phyloP scores from a whole-genome alignment of 2,797 vertebrate species.

The Danio choprae region DNA sequence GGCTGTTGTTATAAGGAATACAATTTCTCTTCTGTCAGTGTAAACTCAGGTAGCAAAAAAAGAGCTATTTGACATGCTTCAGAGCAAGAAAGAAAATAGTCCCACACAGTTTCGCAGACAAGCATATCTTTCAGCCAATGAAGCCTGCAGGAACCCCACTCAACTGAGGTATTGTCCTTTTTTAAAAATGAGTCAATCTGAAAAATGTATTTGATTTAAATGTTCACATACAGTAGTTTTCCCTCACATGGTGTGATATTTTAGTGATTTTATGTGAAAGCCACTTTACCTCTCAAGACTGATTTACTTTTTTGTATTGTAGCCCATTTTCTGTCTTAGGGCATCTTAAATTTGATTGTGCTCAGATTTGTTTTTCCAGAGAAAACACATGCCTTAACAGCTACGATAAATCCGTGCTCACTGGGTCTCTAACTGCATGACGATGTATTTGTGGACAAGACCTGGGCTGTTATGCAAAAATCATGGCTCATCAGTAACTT shows the following conservation, averaged over 20 bases:
- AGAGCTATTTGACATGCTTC: slow-evolving; percentile 28
- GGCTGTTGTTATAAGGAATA: slow-evolving; percentile 32
- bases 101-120: slow-evolving; percentile 1
- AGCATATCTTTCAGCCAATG: slow-evolving; percentile 6
- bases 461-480: background rate
- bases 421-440: background rate
- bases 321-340: background rate
- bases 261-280: background rate
- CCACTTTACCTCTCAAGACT: background rate
- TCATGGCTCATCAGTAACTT: background rate
- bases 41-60: slow-evolving; percentile 2
- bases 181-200: background rate
- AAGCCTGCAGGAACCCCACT: background rate
- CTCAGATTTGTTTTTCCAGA: slow-evolving; percentile 4
- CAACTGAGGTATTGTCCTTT: background rate
- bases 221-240: background rate
- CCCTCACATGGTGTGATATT: background rate
- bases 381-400: background rate
- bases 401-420: background rate
- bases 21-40: slow-evolving; percentile 39
- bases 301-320: slow-evolving; percentile 2
- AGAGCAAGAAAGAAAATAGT: slow-evolving; percentile 18
- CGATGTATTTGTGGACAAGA: background rate
- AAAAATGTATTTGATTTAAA: slow-evolving; percentile 4
- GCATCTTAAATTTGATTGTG: slow-evolving; percentile 8